Evolutionary conservation across 2,113 vertebrate species (phyloP), one percentile per base, ranked within the genome.

Genomic region (Centrocercus urophasianus): DNA sequence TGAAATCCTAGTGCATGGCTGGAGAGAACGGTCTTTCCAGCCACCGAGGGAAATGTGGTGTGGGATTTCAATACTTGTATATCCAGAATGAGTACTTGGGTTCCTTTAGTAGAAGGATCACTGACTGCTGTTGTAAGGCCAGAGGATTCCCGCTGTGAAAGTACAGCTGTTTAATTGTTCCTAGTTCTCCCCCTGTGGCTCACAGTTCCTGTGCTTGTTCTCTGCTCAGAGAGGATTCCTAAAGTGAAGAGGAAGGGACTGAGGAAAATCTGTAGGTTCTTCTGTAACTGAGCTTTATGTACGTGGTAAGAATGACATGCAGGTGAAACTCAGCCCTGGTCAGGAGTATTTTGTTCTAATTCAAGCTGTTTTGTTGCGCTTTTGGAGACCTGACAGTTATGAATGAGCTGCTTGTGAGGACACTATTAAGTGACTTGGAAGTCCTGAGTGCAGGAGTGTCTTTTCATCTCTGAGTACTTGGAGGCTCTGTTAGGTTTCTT

Each of bases 21-120:
- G 34, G 70, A 72, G 30, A 48, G 81, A 93, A 93, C 4, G 38
- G 45, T 78, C 40, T 88, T 93, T 88, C 72, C 67, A 87, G 65
- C 65, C 91, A 78, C 20, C 18, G 64, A 27, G 56, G 70, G 88
- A 93, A 91, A 69, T 42, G 43, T 45, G 20, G 65, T 42, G 57
- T 79, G 52, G 43, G 75, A 88, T 91, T 93, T 78, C 73, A 91
- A 38, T 88, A 80, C 86, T 81, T 89, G 34, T 77, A 11, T 91
- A 81, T 78, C 48, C 59, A 84, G 72, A 83, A 81, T 69, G 38
- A 78, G 63, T 81, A 24, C 45, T 22, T 56, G 52, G 65, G 40
- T n/a, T 89, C 57, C 65, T 78, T 45, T 22, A 70, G 40, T 11
- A 86, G 85, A 34, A 88, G 40, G 40, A 74, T 56, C 32, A 61